A percentile compares a stretch with the other conserved stretches of the same genome.
Conservation (phyloP, 2,888 invertebrate genomes). For the Caenorhabditis virilis region DNA sequence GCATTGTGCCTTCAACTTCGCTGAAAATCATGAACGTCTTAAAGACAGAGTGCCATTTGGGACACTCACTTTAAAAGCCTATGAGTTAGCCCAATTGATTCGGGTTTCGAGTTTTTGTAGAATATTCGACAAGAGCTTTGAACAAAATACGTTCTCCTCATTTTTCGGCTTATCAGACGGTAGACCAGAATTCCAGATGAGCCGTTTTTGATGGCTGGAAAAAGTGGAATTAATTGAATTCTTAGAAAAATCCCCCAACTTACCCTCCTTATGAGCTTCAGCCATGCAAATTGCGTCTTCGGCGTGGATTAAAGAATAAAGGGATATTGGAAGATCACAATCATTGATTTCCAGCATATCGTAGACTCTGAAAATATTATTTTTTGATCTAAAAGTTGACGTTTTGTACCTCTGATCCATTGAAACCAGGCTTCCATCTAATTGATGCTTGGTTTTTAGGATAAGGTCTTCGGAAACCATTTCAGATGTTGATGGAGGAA, state of each 20-base stretch:
- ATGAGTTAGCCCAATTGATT: slow-evolving; percentile 98
- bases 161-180: slow-evolving; percentile 77
- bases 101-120: slow-evolving; percentile 98
- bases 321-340: slow-evolving; percentile 49
- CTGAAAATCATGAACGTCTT: slow-evolving; percentile 72
- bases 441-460: slow-evolving; percentile 98
- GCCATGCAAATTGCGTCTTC: slow-evolving; percentile 96
- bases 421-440: slow-evolving; percentile 77
- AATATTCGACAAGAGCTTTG: slow-evolving; percentile 95
- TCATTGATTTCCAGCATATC: slow-evolving; percentile 62
- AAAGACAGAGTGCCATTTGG: not conserved
- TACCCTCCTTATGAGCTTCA: slow-evolving; percentile 98
- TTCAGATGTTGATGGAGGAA: slow-evolving; percentile 93
- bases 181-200: slow-evolving; percentile 99
- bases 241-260: too few relatives aligned
- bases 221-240: not conserved
- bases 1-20: slow-evolving; percentile 96
- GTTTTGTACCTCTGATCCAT: slow-evolving; percentile 61
- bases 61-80: slow-evolving; percentile 86
- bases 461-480: slow-evolving; percentile 93
- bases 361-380: slow-evolving; percentile 48
- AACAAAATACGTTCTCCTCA: slow-evolving; percentile 91
- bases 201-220: slow-evolving; percentile 93
- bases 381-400: too few relatives aligned
- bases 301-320: slow-evolving; percentile 92